Conservation (phyloP, 2,888 invertebrate genomes). For the Tinea pellionella region DNA sequence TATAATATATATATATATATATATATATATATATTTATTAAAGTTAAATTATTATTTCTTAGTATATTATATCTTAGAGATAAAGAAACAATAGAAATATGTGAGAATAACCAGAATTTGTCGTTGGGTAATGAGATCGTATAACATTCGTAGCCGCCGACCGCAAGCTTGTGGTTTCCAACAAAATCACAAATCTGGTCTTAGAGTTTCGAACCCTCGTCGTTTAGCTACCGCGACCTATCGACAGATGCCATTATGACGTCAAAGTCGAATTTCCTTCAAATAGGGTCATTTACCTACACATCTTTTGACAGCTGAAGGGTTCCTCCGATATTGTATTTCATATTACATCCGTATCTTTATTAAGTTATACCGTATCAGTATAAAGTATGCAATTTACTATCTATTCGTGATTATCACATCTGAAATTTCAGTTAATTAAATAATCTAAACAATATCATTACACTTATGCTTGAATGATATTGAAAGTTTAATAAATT, state of each 20-base stretch:
- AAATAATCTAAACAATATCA: too few species aligned
- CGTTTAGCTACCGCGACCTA: background rate
- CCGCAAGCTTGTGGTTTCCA: background rate
- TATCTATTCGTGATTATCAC: background rate
- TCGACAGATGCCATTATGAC: slow-evolving; percentile 13
- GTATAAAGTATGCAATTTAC: background rate
- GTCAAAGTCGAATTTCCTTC: slow-evolving; percentile 4
- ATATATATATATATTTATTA: too few species aligned
- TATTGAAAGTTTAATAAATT: too few species aligned
- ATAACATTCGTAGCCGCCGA: background rate
- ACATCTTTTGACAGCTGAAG: background rate
- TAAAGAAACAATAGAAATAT: too few species aligned
- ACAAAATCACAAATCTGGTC: slow-evolving; percentile 4
- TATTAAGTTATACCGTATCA: background rate
- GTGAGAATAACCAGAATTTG: background rate
- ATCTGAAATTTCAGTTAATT: too few species aligned
- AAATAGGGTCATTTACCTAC: slow-evolving; percentile 7
- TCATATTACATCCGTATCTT: slow-evolving; percentile 8
- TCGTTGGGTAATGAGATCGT: slow-evolving; percentile 4
- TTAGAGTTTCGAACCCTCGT: slow-evolving; percentile 2
- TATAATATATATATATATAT: too few species aligned
- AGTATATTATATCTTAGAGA: too few species aligned
- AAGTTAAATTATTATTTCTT: background rate
- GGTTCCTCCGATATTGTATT: background rate
- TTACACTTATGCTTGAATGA: too few species aligned